These are phyloP conservation scores for Lasioglossum oenotherae DNA, from an alignment of 2,888 invertebrate species.

Conservation along the genomic window DNA sequence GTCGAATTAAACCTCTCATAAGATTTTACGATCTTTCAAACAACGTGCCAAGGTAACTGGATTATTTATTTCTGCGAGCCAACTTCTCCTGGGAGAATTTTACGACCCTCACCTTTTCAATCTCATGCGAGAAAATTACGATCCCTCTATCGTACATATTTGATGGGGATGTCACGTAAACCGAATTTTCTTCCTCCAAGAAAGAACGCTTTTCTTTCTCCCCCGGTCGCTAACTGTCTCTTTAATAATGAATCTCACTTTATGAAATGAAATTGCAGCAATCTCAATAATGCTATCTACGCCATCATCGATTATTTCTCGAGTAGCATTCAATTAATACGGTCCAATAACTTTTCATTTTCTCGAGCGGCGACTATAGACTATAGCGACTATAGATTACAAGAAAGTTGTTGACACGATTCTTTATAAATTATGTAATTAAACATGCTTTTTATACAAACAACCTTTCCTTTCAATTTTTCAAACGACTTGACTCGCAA, in stretches of 20 bases:
- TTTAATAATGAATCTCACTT: conserved; percentile 25
- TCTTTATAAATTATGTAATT: background rate
- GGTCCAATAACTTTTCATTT: conserved; percentile 5
- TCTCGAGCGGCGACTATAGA: background rate
- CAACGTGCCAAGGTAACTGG: background rate
- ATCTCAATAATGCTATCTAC: background rate
- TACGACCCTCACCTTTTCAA: background rate
- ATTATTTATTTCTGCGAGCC: background rate
- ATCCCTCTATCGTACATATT: conserved; percentile 24
- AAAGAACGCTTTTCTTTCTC: background rate
- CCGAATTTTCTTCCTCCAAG: background rate
- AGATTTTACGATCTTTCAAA: background rate
- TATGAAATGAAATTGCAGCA: background rate
- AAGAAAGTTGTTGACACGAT: conserved; percentile 2
- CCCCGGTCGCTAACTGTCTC: background rate
- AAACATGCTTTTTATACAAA: background rate
- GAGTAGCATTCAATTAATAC: background rate
- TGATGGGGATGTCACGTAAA: conserved; percentile 24
- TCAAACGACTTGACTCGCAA: background rate
- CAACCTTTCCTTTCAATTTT: background rate
- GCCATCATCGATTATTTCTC: background rate
- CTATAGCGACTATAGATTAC: background rate
- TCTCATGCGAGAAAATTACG: conserved; percentile 24
- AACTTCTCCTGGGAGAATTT: background rate
- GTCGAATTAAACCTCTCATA: background rate